These are phyloP conservation scores for Diachasma alloeum DNA, from an alignment of 1,140 invertebrate genomes.

Conservation along the genomic window DNA sequence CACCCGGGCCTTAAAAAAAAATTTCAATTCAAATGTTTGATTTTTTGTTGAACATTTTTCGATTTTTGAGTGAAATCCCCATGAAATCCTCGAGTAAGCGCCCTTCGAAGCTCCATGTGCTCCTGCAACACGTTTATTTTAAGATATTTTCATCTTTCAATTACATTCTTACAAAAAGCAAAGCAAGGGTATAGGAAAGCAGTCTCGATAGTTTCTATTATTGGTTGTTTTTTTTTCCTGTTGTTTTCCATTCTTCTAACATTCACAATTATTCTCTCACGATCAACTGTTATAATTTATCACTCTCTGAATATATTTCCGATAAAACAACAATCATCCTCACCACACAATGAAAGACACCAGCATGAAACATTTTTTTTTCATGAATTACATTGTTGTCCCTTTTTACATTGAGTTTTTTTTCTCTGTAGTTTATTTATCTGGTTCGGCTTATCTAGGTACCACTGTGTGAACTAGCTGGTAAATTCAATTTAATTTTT, in stretches of 20 bases:
- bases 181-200: conserved; percentile 26
- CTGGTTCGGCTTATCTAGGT: background rate
- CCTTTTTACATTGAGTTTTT: background rate
- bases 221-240: conserved; percentile 13
- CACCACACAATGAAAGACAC: background rate
- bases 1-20: too few relatives aligned
- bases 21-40: too few relatives aligned
- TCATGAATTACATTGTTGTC: background rate
- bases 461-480: background rate
- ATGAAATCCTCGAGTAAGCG: too few relatives aligned
- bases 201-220: conserved; percentile 30
- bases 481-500: background rate
- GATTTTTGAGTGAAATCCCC: too few relatives aligned
- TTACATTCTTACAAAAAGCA: conserved; percentile 23
- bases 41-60: too few relatives aligned
- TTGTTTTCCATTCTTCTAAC: background rate
- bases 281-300: background rate
- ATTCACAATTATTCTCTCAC: background rate
- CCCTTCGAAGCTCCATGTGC: background rate
- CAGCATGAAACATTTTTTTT: background rate
- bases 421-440: background rate
- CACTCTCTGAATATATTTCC: background rate
- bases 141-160: background rate
- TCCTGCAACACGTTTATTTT: background rate
- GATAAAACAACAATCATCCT: background rate